phyloP scores from a whole-genome alignment of 2,888 invertebrate species.

The Folsomia candida region DNA sequence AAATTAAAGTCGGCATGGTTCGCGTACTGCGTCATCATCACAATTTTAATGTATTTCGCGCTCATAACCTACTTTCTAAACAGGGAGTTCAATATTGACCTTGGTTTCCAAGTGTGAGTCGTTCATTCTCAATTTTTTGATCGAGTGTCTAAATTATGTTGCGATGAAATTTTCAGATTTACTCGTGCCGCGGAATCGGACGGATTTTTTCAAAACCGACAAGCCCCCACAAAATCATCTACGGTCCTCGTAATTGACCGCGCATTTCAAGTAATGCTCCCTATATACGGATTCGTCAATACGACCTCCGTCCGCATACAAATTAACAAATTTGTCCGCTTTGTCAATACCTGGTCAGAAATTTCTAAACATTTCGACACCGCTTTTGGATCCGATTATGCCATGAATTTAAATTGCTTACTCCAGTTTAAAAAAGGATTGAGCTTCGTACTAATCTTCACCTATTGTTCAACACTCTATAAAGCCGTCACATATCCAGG shows the following conservation, averaged over 20 bases:
- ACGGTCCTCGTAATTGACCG: background rate
- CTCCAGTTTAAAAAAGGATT: background rate
- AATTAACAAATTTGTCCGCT: background rate
- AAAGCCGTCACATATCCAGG: background rate
- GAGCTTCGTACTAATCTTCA: background rate
- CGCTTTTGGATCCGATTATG: background rate
- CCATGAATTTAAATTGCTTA: background rate
- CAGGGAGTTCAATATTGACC: background rate
- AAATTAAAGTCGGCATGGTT: background rate
- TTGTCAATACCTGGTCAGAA: background rate
- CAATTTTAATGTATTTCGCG: background rate
- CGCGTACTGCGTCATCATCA: background rate
- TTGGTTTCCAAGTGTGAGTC: background rate
- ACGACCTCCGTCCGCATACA: background rate
- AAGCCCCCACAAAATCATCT: background rate
- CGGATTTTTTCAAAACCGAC: background rate
- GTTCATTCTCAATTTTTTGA: background rate
- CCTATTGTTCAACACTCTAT: background rate
- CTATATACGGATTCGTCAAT: background rate
- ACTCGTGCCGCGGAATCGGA: background rate
- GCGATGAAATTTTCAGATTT: too few species aligned
- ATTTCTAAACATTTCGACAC: background rate
- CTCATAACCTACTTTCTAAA: background rate
- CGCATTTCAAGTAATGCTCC: background rate
- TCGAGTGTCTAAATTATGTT: too few species aligned